These are phyloP conservation scores for Rhineura floridana DNA, from an alignment of 2,113 vertebrate species.

Conservation along the genomic window DNA sequence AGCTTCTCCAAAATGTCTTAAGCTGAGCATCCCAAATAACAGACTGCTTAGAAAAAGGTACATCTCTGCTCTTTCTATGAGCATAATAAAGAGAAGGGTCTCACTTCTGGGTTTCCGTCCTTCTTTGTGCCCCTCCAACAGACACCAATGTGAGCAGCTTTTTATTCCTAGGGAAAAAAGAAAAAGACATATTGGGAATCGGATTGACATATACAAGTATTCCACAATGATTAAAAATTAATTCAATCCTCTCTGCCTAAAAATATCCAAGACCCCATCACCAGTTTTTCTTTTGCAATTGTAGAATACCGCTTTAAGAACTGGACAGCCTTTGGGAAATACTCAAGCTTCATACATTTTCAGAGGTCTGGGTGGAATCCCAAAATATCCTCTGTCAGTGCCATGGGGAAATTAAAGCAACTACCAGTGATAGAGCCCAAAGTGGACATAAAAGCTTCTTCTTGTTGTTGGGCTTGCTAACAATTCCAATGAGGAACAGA, in stretches of 20 bases:
- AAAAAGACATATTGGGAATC: background rate
- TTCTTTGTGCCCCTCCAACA: slow-evolving; percentile 75
- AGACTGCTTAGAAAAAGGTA: background rate
- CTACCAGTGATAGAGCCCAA: background rate
- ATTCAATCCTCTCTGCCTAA: background rate
- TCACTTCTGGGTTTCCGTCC: slow-evolving; percentile 72
- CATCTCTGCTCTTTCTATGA: background rate
- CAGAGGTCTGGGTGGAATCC: background rate
- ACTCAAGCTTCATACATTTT: background rate
- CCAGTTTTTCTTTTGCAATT: background rate
- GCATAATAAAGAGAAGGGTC: slow-evolving; percentile 7
- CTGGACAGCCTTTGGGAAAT: background rate
- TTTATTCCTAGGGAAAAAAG: slow-evolving; percentile 65
- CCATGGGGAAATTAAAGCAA: background rate
- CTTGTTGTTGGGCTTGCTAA: background rate
- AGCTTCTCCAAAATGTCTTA: background rate
- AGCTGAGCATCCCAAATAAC: background rate
- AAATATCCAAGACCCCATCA: background rate
- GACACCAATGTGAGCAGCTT: slow-evolving; percentile 74
- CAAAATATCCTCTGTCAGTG: background rate
- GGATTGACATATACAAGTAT: background rate
- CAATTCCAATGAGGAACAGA: background rate
- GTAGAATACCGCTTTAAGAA: background rate
- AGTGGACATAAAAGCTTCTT: background rate
- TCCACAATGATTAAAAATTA: background rate